Conservation (phyloP, 2,888 invertebrate genomes). For the Piscicola geometra region DNA sequence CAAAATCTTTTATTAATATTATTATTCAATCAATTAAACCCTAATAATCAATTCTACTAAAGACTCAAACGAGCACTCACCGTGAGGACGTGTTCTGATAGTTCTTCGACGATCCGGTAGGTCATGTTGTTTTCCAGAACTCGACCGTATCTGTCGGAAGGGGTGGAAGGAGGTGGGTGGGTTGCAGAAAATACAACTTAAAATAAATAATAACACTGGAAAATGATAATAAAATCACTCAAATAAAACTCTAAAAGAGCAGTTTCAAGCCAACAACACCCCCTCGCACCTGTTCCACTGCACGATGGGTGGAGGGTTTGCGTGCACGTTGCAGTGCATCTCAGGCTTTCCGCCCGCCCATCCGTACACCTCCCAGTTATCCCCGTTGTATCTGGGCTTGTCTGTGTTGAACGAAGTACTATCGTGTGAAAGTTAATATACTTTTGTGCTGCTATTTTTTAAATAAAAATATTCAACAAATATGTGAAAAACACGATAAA, state of each 20-base stretch:
- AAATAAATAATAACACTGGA: too few relatives aligned
- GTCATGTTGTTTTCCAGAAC: constrained; percentile 39
- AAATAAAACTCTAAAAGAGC: too few relatives aligned
- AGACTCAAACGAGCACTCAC: constrained; percentile 15
- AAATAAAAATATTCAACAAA: too few relatives aligned
- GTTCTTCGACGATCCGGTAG: constrained; percentile 36
- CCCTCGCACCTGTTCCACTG: constrained; percentile 38
- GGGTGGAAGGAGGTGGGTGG: too few relatives aligned
- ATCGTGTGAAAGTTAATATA: too few relatives aligned
- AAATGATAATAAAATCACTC: too few relatives aligned
- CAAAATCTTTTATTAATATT: not conserved
- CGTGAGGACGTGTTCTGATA: constrained; percentile 37
- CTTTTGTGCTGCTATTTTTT: too few relatives aligned
- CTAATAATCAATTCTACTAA: not conserved
- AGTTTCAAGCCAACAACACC: too few relatives aligned
- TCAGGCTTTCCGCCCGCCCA: constrained; percentile 42
- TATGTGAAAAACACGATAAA: too few relatives aligned
- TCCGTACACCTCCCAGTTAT: constrained; percentile 24
- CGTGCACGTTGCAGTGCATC: constrained; percentile 39
- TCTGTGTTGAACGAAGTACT: too few relatives aligned
- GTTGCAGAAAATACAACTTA: too few relatives aligned
- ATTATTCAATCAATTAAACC: too few relatives aligned
- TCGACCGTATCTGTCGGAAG: constrained; percentile 27
- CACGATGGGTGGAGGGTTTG: constrained; percentile 40
- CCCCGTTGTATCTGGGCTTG: constrained; percentile 6